Percentiles rank a stretch among this genome's conserved stretches.
Conservation (phyloP, 2,888 invertebrate species). For the Aricia artaxerxes region DNA sequence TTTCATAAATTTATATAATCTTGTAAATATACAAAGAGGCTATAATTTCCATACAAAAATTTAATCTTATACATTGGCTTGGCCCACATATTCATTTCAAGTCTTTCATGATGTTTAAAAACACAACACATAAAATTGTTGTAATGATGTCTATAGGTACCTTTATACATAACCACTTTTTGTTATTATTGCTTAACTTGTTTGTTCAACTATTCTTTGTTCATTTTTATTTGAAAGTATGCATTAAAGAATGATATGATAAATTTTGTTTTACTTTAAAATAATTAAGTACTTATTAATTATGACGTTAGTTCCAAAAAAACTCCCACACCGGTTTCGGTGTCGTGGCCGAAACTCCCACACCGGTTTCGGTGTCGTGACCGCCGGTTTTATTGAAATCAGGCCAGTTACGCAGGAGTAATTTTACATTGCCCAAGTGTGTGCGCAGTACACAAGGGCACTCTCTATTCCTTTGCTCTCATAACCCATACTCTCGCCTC, state of each 20-base stretch:
- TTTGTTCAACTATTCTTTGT: conserved; percentile 54
- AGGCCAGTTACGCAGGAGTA: too few species aligned
- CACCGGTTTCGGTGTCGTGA: too few species aligned
- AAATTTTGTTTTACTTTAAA: conserved; percentile 8
- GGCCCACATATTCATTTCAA: background rate
- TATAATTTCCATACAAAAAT: conserved; percentile 4
- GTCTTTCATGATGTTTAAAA: background rate
- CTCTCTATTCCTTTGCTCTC: too few species aligned
- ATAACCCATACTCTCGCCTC: too few species aligned
- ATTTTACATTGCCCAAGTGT: too few species aligned
- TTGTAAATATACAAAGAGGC: conserved; percentile 26
- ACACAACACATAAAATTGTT: conserved; percentile 24
- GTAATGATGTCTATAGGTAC: background rate
- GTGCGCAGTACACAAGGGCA: too few species aligned
- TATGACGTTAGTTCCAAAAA: too few species aligned
- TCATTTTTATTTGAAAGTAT: conserved; percentile 57
- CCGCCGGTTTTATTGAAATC: too few species aligned
- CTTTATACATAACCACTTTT: conserved; percentile 33
- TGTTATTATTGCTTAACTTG: conserved; percentile 49
- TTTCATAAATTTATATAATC: conserved; percentile 42
- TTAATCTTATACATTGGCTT: background rate
- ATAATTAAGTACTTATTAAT: too few species aligned
- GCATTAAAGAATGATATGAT: conserved; percentile 59
- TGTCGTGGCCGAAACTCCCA: too few species aligned
- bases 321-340: too few species aligned